Percentiles rank a stretch among this genome's conserved stretches.
Evolutionary conservation across 2,797 vertebrate species (phyloP).

Genomic region (Nothura maculosa): DNA sequence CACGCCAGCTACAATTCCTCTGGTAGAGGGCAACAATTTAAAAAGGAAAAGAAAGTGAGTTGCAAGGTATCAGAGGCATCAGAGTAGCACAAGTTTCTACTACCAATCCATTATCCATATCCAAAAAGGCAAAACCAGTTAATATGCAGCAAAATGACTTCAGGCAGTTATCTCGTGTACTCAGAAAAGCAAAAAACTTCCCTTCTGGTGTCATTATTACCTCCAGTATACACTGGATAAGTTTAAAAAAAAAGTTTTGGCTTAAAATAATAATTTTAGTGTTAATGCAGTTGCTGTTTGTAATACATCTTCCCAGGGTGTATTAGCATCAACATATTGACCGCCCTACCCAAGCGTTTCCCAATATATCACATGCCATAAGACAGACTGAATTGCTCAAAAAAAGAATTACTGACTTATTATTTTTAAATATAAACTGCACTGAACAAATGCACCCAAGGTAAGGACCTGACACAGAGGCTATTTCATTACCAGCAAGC

Average conservation of each 20-base stretch:
- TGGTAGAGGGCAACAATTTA: neutral
- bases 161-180: neutral
- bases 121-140: neutral
- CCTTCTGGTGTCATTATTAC: too few species aligned
- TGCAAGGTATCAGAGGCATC: neutral
- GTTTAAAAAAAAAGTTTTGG: neutral
- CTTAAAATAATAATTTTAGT: neutral
- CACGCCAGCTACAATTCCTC: neutral
- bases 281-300: neutral
- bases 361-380: neutral
- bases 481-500: neutral
- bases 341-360: neutral
- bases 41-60: neutral
- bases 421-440: conserved; percentile 61
- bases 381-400: conserved; percentile 25
- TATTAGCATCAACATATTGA: fast-evolving
- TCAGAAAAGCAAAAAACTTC: neutral
- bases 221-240: neutral
- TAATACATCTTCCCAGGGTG: neutral
- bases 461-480: conserved; percentile 55
- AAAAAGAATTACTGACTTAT: neutral
- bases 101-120: neutral
- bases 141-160: neutral
- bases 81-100: neutral
- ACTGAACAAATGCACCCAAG: conserved; percentile 75